Evolutionary conservation across 1,140 invertebrate species (phyloP).

Genomic region (Pantala flavescens): DNA sequence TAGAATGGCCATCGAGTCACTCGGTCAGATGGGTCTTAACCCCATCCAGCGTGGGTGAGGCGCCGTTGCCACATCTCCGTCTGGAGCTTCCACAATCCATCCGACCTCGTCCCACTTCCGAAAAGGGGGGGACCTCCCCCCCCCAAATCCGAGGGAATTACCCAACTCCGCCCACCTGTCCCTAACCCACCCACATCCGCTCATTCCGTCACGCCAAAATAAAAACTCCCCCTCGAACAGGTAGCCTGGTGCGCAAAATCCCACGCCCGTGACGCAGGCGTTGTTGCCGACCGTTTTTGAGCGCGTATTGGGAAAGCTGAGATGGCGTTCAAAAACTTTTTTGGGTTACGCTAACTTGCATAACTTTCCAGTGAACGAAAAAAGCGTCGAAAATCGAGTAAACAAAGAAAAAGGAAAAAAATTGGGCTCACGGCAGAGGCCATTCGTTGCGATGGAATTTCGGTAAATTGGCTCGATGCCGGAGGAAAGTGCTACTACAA

Average conservation of each 20-base stretch:
- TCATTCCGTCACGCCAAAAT: too few species aligned
- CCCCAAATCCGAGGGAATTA: background rate
- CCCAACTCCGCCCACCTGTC: slow-evolving; percentile 5
- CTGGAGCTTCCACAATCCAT: background rate
- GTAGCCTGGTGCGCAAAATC: slow-evolving; percentile 7
- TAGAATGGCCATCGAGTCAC: too few species aligned
- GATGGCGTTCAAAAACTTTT: too few species aligned
- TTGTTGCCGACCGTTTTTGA: background rate
- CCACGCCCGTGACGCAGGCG: background rate
- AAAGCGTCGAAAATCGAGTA: too few species aligned
- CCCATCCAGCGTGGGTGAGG: background rate
- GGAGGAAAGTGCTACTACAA: too few species aligned
- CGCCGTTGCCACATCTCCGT: background rate
- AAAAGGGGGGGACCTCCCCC: background rate
- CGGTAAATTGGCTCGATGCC: too few species aligned
- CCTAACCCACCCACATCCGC: background rate
- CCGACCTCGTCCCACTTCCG: slow-evolving; percentile 5
- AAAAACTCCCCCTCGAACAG: background rate
- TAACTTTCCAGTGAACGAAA: too few species aligned
- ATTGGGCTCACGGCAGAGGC: too few species aligned
- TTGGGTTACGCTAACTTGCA: too few species aligned
- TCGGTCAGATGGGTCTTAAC: too few species aligned
- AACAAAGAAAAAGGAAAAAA: too few species aligned
- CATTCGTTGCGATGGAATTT: too few species aligned
- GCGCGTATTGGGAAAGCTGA: background rate